A percentile compares a stretch with the other conserved stretches of the same genome.
Evolutionary conservation across 2,888 invertebrate genomes (phyloP).

Genomic region (Andrena trimmerana): DNA sequence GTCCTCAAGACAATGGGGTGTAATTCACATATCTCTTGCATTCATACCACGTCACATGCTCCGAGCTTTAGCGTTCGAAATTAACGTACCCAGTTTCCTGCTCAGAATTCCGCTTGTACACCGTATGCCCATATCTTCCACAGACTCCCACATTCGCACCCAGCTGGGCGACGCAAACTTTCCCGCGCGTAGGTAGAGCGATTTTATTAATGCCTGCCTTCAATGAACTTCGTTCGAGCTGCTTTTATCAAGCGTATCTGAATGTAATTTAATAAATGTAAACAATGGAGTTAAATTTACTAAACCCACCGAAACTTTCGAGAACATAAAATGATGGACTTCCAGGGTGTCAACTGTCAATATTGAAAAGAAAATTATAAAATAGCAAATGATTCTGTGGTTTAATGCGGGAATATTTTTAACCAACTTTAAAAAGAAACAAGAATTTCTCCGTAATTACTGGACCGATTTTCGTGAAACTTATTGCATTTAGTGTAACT

Average conservation of each 20-base stretch:
- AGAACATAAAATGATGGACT: no score
- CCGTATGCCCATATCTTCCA: slow-evolving; percentile 35
- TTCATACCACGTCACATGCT: slow-evolving; percentile 58
- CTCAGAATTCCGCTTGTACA: slow-evolving; percentile 56
- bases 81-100: slow-evolving; percentile 58
- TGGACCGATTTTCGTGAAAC: no score
- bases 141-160: slow-evolving; percentile 8
- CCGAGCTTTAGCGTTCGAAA: slow-evolving; percentile 56
- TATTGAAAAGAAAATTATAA: no score
- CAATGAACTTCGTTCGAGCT: neutral
- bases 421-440: no score
- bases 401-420: no score
- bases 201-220: slow-evolving; percentile 30
- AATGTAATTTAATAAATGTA: no score
- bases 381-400: no score
- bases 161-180: slow-evolving; percentile 3
- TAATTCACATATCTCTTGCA: slow-evolving; percentile 66
- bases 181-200: neutral
- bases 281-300: no score
- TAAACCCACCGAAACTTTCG: no score
- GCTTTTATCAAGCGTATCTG: neutral
- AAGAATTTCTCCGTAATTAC: no score
- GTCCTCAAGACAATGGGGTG: slow-evolving; percentile 62
- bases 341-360: no score
- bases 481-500: no score